Conservation (phyloP, 2,797 vertebrate species). For the Manis pentadactyla region DNA sequence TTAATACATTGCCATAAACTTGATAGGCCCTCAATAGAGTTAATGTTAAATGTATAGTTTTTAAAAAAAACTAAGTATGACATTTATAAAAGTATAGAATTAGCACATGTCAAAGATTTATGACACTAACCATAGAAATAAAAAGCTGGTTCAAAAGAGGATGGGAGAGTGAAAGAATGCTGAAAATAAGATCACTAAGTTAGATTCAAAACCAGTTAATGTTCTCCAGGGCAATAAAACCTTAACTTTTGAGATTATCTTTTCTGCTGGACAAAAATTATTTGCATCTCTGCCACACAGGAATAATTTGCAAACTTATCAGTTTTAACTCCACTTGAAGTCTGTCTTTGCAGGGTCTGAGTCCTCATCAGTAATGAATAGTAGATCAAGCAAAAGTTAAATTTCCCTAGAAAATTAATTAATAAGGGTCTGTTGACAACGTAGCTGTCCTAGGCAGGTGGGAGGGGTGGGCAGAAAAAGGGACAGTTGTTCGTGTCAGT, state of each 20-base stretch:
- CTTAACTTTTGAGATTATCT: conserved; percentile 1
- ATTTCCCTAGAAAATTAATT: neutral
- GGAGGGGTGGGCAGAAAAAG: neutral
- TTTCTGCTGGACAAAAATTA: conserved; percentile 10
- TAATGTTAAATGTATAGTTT: neutral
- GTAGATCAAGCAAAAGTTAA: neutral
- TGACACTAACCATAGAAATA: neutral
- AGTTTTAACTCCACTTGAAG: conserved; percentile 13
- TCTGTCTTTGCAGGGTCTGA: neutral
- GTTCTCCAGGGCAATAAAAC: neutral
- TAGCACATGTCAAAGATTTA: neutral
- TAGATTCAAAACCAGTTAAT: conserved; percentile 35
- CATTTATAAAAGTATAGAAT: conserved; percentile 5
- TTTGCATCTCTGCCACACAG: neutral
- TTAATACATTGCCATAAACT: neutral
- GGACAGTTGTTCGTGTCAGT: neutral
- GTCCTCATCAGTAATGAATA: conserved; percentile 9
- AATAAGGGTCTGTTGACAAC: neutral
- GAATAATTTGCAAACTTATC: neutral
- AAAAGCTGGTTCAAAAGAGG: neutral
- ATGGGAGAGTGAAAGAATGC: neutral
- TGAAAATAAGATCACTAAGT: conserved; percentile 20
- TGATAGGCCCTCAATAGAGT: neutral
- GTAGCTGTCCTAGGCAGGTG: neutral
- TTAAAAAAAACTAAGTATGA: neutral